Evolutionary conservation across 1,140 invertebrate genomes (phyloP).

Genomic region (Paralvinella palmiformis): DNA sequence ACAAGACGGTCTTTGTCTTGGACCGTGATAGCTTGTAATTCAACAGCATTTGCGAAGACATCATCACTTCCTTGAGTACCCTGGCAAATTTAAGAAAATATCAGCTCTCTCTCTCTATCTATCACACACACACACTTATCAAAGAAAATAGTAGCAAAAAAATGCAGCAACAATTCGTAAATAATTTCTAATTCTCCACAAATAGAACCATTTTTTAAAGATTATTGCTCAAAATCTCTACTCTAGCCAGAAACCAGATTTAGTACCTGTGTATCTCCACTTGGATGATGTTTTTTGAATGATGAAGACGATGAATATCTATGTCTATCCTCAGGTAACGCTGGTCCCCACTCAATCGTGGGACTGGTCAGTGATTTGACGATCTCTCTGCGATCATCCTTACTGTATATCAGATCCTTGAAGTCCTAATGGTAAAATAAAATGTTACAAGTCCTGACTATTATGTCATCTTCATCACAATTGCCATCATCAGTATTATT

Average conservation of each 20-base stretch:
- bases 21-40: not conserved
- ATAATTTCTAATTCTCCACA: not conserved
- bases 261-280: not conserved
- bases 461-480: not conserved
- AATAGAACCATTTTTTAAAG: not conserved
- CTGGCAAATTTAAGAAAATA: not conserved
- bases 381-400: not conserved
- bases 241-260: not conserved
- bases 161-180: not conserved
- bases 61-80: slow-evolving; percentile 3
- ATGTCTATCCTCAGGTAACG: slow-evolving; percentile 9
- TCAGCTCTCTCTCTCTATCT: not conserved
- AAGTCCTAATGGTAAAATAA: not conserved
- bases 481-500: not conserved
- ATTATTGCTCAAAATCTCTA: not conserved
- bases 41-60: not conserved
- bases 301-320: not conserved
- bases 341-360: slow-evolving; percentile 7
- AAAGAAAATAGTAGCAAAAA: not conserved
- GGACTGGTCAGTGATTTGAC: not conserved
- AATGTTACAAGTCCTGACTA: not conserved
- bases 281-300: not conserved
- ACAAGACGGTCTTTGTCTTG: slow-evolving; percentile 3
- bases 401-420: not conserved
- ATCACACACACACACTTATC: not conserved